A percentile compares a stretch with the other conserved stretches of the same genome.
These are phyloP conservation scores for Cossypha niveicapilla DNA, from an alignment of 2,797 vertebrate species.

Conservation along the genomic window DNA sequence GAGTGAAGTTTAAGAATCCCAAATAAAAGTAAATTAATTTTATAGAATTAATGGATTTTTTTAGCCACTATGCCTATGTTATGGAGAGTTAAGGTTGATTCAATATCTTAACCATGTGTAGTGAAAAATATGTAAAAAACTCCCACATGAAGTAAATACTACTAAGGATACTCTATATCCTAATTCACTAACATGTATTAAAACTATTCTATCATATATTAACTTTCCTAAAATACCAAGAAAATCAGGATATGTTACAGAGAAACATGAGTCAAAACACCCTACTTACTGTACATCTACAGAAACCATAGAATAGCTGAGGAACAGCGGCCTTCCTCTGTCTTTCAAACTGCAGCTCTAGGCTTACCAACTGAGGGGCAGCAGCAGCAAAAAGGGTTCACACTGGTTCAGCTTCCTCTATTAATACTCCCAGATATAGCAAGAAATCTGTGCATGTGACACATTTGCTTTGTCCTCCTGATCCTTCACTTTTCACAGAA, in stretches of 20 bases:
- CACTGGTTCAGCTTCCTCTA: background rate
- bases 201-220: background rate
- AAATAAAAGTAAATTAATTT: background rate
- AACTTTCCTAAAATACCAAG: background rate
- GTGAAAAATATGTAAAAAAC: background rate
- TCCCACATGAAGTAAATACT: background rate
- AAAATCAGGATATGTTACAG: background rate
- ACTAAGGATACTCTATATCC: background rate
- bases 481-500: background rate
- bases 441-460: background rate
- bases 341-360: background rate
- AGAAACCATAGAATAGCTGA: background rate
- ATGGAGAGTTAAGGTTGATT: background rate
- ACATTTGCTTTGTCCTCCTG: background rate
- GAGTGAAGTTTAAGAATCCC: background rate
- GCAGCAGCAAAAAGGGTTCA: background rate
- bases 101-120: fast-evolving
- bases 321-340: background rate
- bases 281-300: background rate
- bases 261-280: background rate
- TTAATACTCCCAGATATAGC: background rate
- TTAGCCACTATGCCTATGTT: background rate
- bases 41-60: fast-evolving
- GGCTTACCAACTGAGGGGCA: background rate
- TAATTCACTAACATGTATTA: background rate